Base-by-base conservation (phyloP, 2,113 vertebrate genomes). In the Cryptoleucopteryx plumbea region DNA sequence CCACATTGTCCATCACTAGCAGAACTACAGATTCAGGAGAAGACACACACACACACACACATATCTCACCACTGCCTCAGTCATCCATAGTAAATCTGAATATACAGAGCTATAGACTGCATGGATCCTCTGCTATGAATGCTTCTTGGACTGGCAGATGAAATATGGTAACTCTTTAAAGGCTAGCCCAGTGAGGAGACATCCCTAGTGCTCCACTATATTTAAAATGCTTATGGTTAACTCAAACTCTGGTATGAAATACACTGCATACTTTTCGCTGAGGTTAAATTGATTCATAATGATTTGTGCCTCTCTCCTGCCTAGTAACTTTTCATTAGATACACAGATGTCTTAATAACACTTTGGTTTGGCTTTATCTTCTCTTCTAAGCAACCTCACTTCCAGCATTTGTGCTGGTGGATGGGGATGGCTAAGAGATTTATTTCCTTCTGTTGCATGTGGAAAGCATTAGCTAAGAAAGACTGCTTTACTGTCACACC, bases 271-370 rank as follows among this genome's bases (percentile, higher is more conserved):
- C 63, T 95, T 98, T 93, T 93, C 91, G 92, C 88, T 93, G 77
- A 93, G 73, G 72, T 97, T 96, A 97, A 97, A 97, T 97, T 97
- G 96, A 97, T 98, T 98, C 81, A 71, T 97, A 97, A 97, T 93
- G 96, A 97, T 98, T 98, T 98, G 95, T 96, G 93, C 89, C 95
- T 98, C 94, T 97, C 91, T 94, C 66, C 88, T 92, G 90, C 84
- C 87, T 95, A 42, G 94, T 96, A 97, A 97, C 93, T 97, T 98
- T 98, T 96, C 90, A 96, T 98, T 98, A 98, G 96, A 96, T 62
- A 94, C 94, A 96, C 92, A 96, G 93, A 97, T 97, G 91, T 98
- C 97, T 97, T 97, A 89, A 97, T 97, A 96, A 96, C 43, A 63
- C 58, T 34, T 82, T 87, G 12, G 59, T 97, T 97, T 94, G 81